Evolutionary conservation across 2,113 vertebrate species (phyloP), one percentile per base, ranked within the genome.

Genomic region (Gadus macrocephalus): DNA sequence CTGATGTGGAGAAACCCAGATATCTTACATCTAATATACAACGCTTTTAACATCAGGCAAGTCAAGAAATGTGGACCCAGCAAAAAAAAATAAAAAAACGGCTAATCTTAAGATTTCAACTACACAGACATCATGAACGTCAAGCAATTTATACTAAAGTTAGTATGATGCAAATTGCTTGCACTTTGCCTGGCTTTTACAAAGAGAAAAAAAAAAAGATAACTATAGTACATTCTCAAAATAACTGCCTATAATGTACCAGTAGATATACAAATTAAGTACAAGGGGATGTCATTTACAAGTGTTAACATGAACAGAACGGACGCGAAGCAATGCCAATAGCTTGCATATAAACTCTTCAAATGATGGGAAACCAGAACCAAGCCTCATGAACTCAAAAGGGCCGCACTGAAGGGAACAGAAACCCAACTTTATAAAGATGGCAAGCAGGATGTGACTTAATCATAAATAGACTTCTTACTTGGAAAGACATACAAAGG

Each of bases 11-110:
- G 71, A 88, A 78, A 88, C 82, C 31, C 19, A 65, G 81, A 79
- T 85, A 88, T 80, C 83, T 87, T 88, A 91, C 85, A 62, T 77
- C 86, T 78, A 81, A 85, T 86, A 79, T 85, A 72, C 89, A 85
- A 74, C 3, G 76, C 58, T 72, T 82, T 83, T 82, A 71, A 71
- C 67, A 71, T 53, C 72, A 82, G 82, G 59, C 83, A 78, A 59
- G 68, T 74, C 62, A 70, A 79, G 73, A 69, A 75, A 16, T 58
- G 15, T 42, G 42, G 56, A 74, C 42, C 42, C 27, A 76, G 38
- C 42, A 49, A 7, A 49, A 49, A 49, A 58, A 58, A 17, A 56
- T 15, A 79, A 73, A 67, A 76, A 66, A 75, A 14, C 71, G 67
- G 28, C 70, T 20, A 66, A 9, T 67, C 70, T 67, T 72, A n/a